These are phyloP conservation scores for Hyperoplus lanceolatus DNA, from an alignment of 2,797 vertebrate genomes.

Conservation along the genomic window DNA sequence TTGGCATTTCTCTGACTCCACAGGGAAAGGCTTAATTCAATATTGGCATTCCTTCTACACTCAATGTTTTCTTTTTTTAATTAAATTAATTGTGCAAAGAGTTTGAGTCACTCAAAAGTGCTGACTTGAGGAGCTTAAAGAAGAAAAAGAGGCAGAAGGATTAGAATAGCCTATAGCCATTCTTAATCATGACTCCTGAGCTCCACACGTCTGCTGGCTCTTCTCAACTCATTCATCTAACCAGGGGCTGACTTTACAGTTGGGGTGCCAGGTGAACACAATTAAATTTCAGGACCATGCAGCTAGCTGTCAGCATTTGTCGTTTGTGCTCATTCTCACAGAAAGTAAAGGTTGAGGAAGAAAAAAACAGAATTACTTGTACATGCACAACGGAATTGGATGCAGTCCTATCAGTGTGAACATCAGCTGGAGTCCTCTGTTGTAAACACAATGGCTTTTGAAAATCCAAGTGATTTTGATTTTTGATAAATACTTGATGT, in stretches of 20 bases:
- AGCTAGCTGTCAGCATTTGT: neutral
- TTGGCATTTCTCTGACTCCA: neutral
- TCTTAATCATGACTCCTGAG: conserved; percentile 6
- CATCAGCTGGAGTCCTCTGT: neutral
- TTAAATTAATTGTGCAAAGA: too few species aligned
- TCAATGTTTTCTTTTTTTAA: neutral
- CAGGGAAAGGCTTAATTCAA: neutral
- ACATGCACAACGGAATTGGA: too few species aligned
- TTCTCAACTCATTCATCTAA: conserved; percentile 4
- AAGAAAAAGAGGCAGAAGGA: neutral
- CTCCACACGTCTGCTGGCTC: conserved; percentile 7
- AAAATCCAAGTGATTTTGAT: neutral
- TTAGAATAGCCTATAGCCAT: neutral
- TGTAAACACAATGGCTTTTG: neutral
- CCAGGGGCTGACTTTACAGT: conserved; percentile 14
- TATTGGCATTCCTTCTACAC: neutral
- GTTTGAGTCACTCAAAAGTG: neutral
- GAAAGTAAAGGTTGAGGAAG: neutral
- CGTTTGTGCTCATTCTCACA: neutral
- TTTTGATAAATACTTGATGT: neutral
- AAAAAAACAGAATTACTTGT: neutral
- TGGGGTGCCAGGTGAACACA: conserved; percentile 25
- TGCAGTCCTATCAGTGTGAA: too few species aligned
- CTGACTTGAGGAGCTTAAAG: neutral
- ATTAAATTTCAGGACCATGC: neutral